Evolutionary conservation across 2,888 invertebrate species (phyloP).

Genomic region (Nezara viridula): DNA sequence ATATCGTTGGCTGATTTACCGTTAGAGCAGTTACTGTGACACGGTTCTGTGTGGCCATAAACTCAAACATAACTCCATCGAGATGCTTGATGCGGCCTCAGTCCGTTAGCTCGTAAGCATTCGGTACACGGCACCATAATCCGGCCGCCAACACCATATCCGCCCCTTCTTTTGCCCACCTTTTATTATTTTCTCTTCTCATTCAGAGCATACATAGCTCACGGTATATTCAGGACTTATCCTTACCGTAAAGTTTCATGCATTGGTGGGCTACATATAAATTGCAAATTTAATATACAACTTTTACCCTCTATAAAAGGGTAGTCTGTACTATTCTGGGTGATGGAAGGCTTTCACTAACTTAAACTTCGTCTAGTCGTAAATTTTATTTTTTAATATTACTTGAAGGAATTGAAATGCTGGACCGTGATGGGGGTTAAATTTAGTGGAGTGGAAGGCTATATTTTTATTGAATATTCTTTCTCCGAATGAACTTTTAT

Average conservation of each 20-base stretch:
- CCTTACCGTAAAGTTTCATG: neutral
- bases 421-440: too few relatives aligned
- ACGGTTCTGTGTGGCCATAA: neutral
- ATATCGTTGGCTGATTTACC: neutral
- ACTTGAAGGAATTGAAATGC: too few relatives aligned
- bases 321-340: neutral
- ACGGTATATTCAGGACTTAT: neutral
- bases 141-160: neutral
- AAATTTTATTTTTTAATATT: too few relatives aligned
- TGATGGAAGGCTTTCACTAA: neutral
- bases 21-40: neutral
- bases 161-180: neutral
- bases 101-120: slow-evolving; percentile 17
- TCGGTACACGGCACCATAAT: neutral
- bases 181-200: neutral
- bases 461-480: too few relatives aligned
- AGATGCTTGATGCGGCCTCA: neutral
- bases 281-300: neutral
- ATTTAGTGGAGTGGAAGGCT: too few relatives aligned
- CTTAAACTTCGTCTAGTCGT: too few relatives aligned
- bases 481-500: too few relatives aligned
- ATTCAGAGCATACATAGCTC: neutral
- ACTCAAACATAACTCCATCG: neutral
- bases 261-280: neutral
- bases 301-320: neutral